Evolutionary conservation across 2,888 invertebrate genomes (phyloP), one percentile per base, ranked within the genome.

Genomic region (Colletes collaris): DNA sequence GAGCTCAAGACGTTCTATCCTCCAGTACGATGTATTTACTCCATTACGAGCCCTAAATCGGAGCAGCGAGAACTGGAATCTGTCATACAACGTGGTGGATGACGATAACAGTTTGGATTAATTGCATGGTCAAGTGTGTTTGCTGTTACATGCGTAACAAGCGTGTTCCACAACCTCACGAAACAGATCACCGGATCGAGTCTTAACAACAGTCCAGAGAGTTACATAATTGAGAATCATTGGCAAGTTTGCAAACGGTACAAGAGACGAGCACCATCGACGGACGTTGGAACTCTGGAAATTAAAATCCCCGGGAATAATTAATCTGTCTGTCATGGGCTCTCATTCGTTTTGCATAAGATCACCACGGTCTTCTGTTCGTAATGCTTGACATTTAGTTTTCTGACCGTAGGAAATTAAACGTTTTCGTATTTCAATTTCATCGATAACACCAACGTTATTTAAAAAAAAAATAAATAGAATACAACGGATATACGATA

Each of bases 101-200:
- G 60, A 72, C 70, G 71, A 76, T 72, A 76, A 79, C 69, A 69
- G 79, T 79, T 65, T 72, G 65, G 74, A 74, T 79, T 76, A 81
- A 81, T 81, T 68, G 72, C 69, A 66, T 8, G 75, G 77, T 75
- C 76, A 73, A 73, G 76, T 59, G 73, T 69, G 65, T 65, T 68
- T 67, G 55, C 73, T 53, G 78, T 59, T 69, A 79, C 76, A 78
- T 49, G 50, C 66, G 79, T 79, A 79, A 73, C 76, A 69, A 80
- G 73, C 69, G 56, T 82, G 72, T 80, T 67, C 67, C 69, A 44
- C 53, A 67, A 40, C 52, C 52, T 56, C 59, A 53, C 59, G 68
- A 63, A 64, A 70, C 73, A 66, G 65, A 81, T 72, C 76, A 67
- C 55, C 63, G 69, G 63, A 69, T 73, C 50, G 65, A 53, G 49